A percentile compares a stretch with the other conserved stretches of the same genome.
Conservation (phyloP, 2,888 invertebrate species). For the Allygus modestus region DNA sequence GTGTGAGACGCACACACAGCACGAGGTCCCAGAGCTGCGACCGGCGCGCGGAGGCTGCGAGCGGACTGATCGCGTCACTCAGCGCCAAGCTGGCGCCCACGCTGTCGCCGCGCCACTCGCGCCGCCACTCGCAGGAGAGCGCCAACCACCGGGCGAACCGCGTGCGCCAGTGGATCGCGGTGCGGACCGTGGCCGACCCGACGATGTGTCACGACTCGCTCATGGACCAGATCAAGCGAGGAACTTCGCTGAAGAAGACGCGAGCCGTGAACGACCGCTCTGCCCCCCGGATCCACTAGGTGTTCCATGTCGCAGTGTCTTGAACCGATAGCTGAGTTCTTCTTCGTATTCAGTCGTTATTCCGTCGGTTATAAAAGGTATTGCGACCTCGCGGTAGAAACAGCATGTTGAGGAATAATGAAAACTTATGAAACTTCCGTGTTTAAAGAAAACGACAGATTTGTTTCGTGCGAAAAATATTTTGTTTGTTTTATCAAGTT, state of each 20-base stretch:
- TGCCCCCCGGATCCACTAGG: slow-evolving; percentile 86
- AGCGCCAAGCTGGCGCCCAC: slow-evolving; percentile 84
- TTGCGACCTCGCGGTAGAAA: neutral
- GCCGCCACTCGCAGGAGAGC: slow-evolving; percentile 76
- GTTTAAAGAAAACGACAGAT: too few relatives aligned
- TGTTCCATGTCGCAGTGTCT: slow-evolving; percentile 46
- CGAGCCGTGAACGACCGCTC: slow-evolving; percentile 90
- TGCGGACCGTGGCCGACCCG: slow-evolving; percentile 82
- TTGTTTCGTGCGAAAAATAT: too few relatives aligned
- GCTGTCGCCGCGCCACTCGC: slow-evolving; percentile 78
- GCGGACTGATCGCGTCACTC: slow-evolving; percentile 83
- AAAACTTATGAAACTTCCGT: neutral
- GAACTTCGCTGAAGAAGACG: slow-evolving; percentile 89
- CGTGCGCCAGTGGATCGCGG: slow-evolving; percentile 83
- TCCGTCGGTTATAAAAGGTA: neutral
- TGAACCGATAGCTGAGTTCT: neutral
- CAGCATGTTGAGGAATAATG: neutral
- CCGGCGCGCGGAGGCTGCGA: slow-evolving; percentile 79
- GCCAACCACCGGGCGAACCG: slow-evolving; percentile 77
- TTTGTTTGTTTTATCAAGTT: too few relatives aligned
- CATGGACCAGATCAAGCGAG: slow-evolving; percentile 96
- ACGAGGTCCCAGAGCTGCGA: slow-evolving; percentile 67
- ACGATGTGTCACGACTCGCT: slow-evolving; percentile 89
- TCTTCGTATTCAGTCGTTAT: neutral
- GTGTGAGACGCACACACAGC: slow-evolving; percentile 70